Base-by-base conservation (phyloP, 2,888 invertebrate genomes). In the Bombyx huttoni region DNA sequence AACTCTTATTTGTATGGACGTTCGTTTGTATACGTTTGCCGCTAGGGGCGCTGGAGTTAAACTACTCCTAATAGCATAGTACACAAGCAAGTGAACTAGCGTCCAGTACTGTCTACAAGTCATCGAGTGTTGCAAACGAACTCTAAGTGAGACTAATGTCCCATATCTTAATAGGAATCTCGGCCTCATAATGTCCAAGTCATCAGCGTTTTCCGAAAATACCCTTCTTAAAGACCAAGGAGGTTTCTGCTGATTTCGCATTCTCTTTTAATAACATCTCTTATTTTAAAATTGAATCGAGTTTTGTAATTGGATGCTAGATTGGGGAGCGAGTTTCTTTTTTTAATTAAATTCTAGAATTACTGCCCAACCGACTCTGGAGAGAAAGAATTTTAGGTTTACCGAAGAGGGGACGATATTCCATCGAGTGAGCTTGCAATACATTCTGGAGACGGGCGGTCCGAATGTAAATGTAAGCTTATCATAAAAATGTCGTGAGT, bases 101-200 rank as follows among this genome's bases (percentile, higher is more conserved):
- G 35, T 13, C 45, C 48, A 49, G 50, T 53, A 52, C 59, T 56
- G 56, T 57, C 52, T 58, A 54, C 57, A 52, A 67, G 59, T 51
- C 57, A 60, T 60, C 51, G 49, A 8, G 55, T 53, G 47, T 35
- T 58, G 14, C 53, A 63, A 82, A 79, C 68, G 65, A 52, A 58
- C 51, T 74, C 64, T 64, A 71, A 79, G 70, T 68, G 73, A 76
- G 79, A 80, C 83, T 84, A 84, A 85, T 85, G 81, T 77, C 64
- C 68, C 71, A 62, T 84, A 87, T 87, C 87, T 82, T 83, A 86
- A 87, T 86, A 83, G 85, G 77, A 82, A 86, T 87, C 87, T 81
- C 62, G 77, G 78, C 73, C 72, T 81, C 79, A 77, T 85, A 84
- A 84, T 79, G 81, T 80, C 79, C 77, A 74, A 75, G 76, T 80